A percentile compares a stretch with the other conserved stretches of the same genome.
phyloP scores from a whole-genome alignment of 2,797 vertebrate genomes.

The Rhinogobio ventralis region DNA sequence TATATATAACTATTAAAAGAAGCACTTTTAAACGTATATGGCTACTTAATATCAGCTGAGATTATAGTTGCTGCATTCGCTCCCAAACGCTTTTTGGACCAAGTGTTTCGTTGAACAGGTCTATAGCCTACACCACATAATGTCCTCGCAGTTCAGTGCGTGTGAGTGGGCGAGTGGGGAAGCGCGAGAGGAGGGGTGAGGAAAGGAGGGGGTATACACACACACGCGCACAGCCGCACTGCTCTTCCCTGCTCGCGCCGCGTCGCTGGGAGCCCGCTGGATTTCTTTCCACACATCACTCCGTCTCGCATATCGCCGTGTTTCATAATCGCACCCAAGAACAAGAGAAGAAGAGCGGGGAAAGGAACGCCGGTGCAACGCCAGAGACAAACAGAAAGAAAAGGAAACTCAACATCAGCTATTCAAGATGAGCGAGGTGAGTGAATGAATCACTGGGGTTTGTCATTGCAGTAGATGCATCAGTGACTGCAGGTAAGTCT shows the following conservation, averaged over 20 bases:
- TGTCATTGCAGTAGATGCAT: conserved; percentile 36
- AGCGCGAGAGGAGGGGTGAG: conserved; percentile 33
- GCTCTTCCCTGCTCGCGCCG: conserved; percentile 61
- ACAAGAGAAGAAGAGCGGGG: conserved; percentile 12
- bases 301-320: conserved; percentile 12
- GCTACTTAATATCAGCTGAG: not conserved
- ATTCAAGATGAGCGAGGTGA: conserved; percentile 80
- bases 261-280: conserved; percentile 50
- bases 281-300: conserved; percentile 27
- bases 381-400: conserved; percentile 31
- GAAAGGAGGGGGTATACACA: conserved; percentile 33
- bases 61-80: not conserved
- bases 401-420: conserved; percentile 60
- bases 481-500: conserved; percentile 39
- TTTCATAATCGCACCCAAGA: not conserved
- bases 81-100: not conserved
- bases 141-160: conserved; percentile 43
- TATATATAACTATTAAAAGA: not conserved
- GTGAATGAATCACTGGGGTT: conserved; percentile 48
- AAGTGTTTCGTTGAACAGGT: conserved; percentile 29
- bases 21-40: not conserved
- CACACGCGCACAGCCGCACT: conserved; percentile 63
- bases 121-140: conserved; percentile 18
- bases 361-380: not conserved
- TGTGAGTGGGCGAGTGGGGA: conserved; percentile 61